phyloP scores from a whole-genome alignment of 2,113 vertebrate species.

The Lanius collurio region DNA sequence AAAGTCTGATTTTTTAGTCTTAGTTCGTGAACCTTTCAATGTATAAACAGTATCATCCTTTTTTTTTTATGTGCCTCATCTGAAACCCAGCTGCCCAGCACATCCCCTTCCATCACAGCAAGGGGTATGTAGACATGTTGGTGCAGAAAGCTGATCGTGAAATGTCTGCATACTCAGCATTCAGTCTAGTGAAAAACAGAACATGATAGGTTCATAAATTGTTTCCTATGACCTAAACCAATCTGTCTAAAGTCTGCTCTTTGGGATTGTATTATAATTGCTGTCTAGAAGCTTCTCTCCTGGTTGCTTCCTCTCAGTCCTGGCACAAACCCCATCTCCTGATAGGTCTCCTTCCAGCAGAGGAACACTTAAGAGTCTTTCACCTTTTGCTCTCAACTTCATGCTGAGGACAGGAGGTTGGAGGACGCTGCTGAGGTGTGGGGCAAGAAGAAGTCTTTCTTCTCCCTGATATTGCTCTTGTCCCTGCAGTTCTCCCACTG shows the following conservation, averaged over 20 bases:
- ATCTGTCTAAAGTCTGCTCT: slow-evolving; percentile 70
- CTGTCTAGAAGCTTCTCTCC: slow-evolving; percentile 71
- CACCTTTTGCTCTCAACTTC: slow-evolving; percentile 6
- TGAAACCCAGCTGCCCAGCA: not conserved
- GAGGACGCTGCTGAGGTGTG: not conserved
- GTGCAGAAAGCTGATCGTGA: slow-evolving; percentile 73
- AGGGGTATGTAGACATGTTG: not conserved
- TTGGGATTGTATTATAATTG: slow-evolving; percentile 59
- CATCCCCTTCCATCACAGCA: slow-evolving; percentile 40
- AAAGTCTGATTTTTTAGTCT: slow-evolving; percentile 75
- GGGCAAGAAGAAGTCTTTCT: not conserved
- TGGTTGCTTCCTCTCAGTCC: slow-evolving; percentile 17
- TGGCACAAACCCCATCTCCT: not conserved
- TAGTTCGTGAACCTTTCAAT: slow-evolving; percentile 72
- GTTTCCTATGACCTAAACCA: slow-evolving; percentile 68
- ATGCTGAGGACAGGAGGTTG: not conserved
- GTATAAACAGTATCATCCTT: slow-evolving; percentile 63
- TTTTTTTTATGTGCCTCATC: not conserved
- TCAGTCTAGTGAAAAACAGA: slow-evolving; percentile 6
- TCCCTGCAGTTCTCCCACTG: not conserved
- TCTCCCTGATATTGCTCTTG: not conserved
- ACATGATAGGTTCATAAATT: slow-evolving; percentile 49
- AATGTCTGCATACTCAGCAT: not conserved
- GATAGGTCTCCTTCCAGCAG: not conserved
- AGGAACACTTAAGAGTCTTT: not conserved